These are phyloP conservation scores for Lithophane leautieri DNA, from an alignment of 2,888 invertebrate genomes.

Conservation along the genomic window DNA sequence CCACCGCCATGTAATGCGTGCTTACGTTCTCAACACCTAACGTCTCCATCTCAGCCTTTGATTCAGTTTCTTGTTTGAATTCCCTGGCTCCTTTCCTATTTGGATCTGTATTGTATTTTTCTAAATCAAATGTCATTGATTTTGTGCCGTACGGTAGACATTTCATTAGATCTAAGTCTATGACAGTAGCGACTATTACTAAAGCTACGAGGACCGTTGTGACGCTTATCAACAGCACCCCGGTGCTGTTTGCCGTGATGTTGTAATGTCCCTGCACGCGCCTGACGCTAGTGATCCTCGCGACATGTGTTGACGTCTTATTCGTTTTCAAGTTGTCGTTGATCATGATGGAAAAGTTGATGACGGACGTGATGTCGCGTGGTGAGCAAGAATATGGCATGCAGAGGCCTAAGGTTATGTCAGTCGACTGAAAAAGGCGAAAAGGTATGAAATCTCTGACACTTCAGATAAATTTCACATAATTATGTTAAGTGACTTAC, in stretches of 20 bases:
- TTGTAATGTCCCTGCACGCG: conserved; percentile 76
- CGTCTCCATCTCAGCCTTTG: conserved; percentile 69
- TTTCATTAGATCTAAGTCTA: conserved; percentile 83
- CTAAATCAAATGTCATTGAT: conserved; percentile 82
- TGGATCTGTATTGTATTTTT: conserved; percentile 78
- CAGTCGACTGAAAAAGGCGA: conserved; percentile 78
- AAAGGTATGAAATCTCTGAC: not conserved
- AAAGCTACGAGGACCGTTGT: conserved; percentile 76
- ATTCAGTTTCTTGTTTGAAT: conserved; percentile 61
- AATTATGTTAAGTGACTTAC: conserved; percentile 63
- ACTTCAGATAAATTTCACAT: not conserved
- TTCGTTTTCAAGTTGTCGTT: conserved; percentile 83
- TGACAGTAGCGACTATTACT: conserved; percentile 82
- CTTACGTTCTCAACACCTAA: conserved; percentile 73
- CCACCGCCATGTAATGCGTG: conserved; percentile 78
- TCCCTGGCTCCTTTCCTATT: conserved; percentile 67
- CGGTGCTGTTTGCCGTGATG: conserved; percentile 76
- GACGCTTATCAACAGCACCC: conserved; percentile 76
- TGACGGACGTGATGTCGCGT: conserved; percentile 83
- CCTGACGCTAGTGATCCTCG: conserved; percentile 77
- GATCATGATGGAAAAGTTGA: conserved; percentile 87
- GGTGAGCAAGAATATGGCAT: conserved; percentile 85
- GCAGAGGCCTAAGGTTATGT: conserved; percentile 85
- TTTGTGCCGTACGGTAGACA: conserved; percentile 74
- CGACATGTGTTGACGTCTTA: conserved; percentile 78